These are phyloP conservation scores for Cyphomyrus plagiostoma DNA, from an alignment of 2,113 vertebrate genomes.

Conservation along the genomic window DNA sequence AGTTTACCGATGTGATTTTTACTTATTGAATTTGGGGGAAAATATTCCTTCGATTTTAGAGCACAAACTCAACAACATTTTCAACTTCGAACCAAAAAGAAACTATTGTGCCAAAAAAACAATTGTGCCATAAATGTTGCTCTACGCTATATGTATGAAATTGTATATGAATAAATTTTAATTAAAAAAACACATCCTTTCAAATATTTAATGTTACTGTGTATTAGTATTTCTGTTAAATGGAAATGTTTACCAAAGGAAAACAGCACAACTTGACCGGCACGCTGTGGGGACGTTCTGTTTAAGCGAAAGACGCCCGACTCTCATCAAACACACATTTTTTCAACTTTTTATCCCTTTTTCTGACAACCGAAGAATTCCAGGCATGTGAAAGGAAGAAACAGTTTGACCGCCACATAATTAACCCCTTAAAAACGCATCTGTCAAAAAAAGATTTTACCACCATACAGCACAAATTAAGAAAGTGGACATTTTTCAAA, in stretches of 20 bases:
- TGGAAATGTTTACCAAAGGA: not conserved
- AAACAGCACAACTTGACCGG: not conserved
- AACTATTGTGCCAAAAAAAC: slow-evolving; percentile 36
- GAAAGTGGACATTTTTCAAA: not conserved
- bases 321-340: not conserved
- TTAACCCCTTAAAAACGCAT: not conserved
- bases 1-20: slow-evolving; percentile 55
- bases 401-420: not conserved
- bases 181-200: slow-evolving; percentile 26
- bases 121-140: slow-evolving; percentile 36
- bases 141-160: slow-evolving; percentile 50
- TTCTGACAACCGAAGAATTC: not conserved
- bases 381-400: not conserved
- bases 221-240: not conserved
- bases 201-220: slow-evolving; percentile 24
- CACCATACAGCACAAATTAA: not conserved
- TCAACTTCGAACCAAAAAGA: slow-evolving; percentile 32
- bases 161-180: slow-evolving; percentile 64
- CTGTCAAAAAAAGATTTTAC: not conserved
- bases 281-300: not conserved
- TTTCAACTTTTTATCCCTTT: not conserved
- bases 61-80: slow-evolving; percentile 21
- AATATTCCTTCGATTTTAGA: slow-evolving; percentile 38
- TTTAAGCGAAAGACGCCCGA: not conserved
- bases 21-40: slow-evolving; percentile 30